Conservation (phyloP, 2,888 invertebrate species). For the Acleris emargana region DNA sequence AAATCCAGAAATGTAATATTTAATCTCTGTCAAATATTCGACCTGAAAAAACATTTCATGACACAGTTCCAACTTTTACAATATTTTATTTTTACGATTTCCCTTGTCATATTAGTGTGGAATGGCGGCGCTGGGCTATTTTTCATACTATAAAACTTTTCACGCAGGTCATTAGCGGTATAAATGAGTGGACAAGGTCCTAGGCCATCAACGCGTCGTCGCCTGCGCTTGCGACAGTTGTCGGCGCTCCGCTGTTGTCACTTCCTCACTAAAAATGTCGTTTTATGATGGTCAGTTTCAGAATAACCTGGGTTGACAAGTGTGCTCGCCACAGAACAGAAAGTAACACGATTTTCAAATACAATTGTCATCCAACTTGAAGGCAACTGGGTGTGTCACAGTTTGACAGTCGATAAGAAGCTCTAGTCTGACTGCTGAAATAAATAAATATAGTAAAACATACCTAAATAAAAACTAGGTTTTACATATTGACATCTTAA, state of each 20-base stretch:
- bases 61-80: slow-evolving; percentile 12
- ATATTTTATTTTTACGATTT: slow-evolving; percentile 50
- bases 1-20: slow-evolving; percentile 1
- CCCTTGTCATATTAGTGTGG: slow-evolving; percentile 48
- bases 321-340: too few relatives aligned
- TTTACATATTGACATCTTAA: too few relatives aligned
- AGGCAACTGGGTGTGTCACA: too few relatives aligned
- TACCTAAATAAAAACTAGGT: too few relatives aligned
- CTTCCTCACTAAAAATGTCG: slow-evolving; percentile 65
- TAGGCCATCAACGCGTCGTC: slow-evolving; percentile 65
- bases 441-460: too few relatives aligned
- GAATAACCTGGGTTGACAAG: slow-evolving; percentile 28
- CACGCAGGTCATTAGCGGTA: slow-evolving; percentile 59
- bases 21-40: slow-evolving; percentile 8
- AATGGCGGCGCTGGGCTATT: slow-evolving; percentile 52
- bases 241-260: slow-evolving; percentile 48
- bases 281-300: slow-evolving; percentile 54
- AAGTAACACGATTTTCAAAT: too few relatives aligned
- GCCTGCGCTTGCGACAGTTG: slow-evolving; percentile 46
- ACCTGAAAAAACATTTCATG: slow-evolving; percentile 20
- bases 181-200: slow-evolving; percentile 68
- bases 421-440: too few relatives aligned
- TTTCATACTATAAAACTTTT: slow-evolving; percentile 70
- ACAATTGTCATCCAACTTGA: too few relatives aligned
- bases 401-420: too few relatives aligned